Evolutionary conservation across 2,888 invertebrate species (phyloP), one percentile per base, ranked within the genome.

Genomic region (Sipha maydis): DNA sequence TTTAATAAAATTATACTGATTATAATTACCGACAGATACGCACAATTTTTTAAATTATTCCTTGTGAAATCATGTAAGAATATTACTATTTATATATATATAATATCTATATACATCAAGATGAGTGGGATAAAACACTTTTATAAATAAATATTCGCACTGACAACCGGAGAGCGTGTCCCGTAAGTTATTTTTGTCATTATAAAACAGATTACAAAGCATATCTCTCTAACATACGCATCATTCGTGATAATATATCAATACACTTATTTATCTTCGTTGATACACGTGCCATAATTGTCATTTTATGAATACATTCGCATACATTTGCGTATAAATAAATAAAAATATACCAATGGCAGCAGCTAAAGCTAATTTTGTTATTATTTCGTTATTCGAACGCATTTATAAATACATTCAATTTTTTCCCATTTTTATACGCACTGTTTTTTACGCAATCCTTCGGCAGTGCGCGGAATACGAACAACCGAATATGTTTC

Each of bases 11-110:
- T 48, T 14, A 48, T 14, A 48, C 11, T 48, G 48, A 48, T 48
- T 14, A 11, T 48, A 1, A 48, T 14, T 48, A 48, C 67, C 28
- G 67, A 69, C 41, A 82, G 38, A 67, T 67, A 69, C 80, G 67
- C 67, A 67, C 38, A 82, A 41, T 82, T 69, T 69, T 67, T n/a
- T 67, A 31, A 41, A 19, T 41, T 82, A 69, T 41, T 2, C 28
- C 19, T 11, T 19, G 9, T 4, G 19, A 82, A 69, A 82, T 28
- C 67, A 14, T 41, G 80, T 82, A 67, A 38, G 28, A 21, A n/a
- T 82, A 82, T 82, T 82, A 41, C 28, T 48, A 56, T 38, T 67
- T 38, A 61, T 25, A 61, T 61, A 38, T 21, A 78, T 21, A 31
- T 41, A 54, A 61, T 61, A 79, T 56, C n/a, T 14, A 14, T 48